Evolutionary conservation across 2,797 vertebrate species (phyloP).

Genomic region (Momotus momota): DNA sequence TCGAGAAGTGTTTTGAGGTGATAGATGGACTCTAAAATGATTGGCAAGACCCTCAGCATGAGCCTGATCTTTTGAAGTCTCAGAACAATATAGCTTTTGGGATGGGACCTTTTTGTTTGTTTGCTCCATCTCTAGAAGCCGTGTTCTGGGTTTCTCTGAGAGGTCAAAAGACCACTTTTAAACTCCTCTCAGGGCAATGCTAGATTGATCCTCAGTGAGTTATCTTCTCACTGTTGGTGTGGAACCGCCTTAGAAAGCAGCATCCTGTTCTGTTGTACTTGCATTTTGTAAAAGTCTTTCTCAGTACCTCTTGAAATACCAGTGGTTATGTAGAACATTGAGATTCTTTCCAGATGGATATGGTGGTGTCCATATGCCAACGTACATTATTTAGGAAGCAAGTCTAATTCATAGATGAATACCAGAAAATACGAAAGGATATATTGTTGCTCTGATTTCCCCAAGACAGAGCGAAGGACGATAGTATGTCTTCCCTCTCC

Average conservation of each 20-base stretch:
- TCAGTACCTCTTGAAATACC: not conserved
- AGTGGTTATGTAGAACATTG: not conserved
- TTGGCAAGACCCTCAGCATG: not conserved
- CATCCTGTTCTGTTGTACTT: not conserved
- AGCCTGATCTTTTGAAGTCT: not conserved
- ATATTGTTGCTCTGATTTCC: not conserved
- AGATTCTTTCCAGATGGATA: not conserved
- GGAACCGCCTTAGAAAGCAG: not conserved
- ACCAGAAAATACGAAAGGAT: not conserved
- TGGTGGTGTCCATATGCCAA: not conserved
- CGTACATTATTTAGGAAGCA: not conserved
- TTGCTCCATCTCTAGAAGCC: not conserved
- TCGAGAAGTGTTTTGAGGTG: not conserved
- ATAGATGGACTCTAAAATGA: not conserved
- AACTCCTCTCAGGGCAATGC: not conserved
- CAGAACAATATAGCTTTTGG: not conserved
- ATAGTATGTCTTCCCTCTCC: not conserved
- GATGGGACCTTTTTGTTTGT: not conserved
- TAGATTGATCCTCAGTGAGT: not conserved
- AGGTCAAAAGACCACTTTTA: not conserved
- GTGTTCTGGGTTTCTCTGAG: not conserved
- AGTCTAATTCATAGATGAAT: not conserved
- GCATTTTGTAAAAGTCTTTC: not conserved
- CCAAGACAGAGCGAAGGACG: accelerated
- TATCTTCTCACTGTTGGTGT: not conserved